Evolutionary conservation across 2,888 invertebrate species (phyloP).

Genomic region (Sesamia inferens): DNA sequence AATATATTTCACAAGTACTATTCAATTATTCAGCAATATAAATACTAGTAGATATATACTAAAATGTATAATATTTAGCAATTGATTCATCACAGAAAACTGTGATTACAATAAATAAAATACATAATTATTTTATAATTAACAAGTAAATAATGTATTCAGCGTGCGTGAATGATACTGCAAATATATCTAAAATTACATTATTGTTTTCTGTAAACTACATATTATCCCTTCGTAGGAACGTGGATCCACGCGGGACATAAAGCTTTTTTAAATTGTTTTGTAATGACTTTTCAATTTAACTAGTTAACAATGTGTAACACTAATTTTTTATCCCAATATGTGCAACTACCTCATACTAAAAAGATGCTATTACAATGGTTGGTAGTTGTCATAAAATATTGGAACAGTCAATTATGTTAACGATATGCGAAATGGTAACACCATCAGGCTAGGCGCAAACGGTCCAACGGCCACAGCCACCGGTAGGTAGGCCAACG

Average conservation of each 20-base stretch:
- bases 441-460: not conserved
- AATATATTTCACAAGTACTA: not conserved
- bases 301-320: not conserved
- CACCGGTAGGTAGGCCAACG: not conserved
- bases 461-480: not conserved
- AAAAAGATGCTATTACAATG: not conserved
- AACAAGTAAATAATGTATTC: conserved; percentile 9
- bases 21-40: not conserved
- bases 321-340: conserved; percentile 4
- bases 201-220: conserved; percentile 10
- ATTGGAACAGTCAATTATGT: conserved; percentile 6
- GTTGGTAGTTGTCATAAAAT: conserved; percentile 4
- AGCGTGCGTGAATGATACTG: conserved; percentile 12
- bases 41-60: not conserved
- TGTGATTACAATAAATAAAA: conserved; percentile 10
- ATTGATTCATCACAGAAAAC: conserved; percentile 26
- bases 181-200: conserved; percentile 3
- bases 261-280: too few species aligned
- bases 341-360: not conserved
- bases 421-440: conserved; percentile 23
- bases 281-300: too few species aligned
- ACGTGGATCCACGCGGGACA: too few species aligned
- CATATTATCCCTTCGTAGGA: not conserved
- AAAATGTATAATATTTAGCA: conserved; percentile 11
- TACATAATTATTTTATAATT: conserved; percentile 7